Base-by-base conservation (phyloP, 1,140 invertebrate species). In the Probaryconus sp. region DNA sequence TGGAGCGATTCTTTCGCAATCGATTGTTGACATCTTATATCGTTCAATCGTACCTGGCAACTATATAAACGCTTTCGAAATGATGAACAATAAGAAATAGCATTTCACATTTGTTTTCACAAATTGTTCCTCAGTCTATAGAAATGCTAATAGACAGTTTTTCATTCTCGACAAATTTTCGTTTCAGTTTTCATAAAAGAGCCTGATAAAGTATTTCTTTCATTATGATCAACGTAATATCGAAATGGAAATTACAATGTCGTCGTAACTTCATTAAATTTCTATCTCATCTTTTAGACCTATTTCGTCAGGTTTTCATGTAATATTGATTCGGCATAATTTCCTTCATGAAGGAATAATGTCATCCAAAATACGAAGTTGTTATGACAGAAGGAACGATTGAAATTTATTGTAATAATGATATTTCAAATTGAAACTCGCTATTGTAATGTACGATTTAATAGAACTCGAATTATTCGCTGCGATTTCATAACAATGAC, bases 211-310 rank as follows among this genome's bases (percentile, higher is more conserved):
- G n/a, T n/a, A n/a, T n/a, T n/a, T n/a, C n/a, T n/a, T n/a, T n/a
- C n/a, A n/a, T n/a, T n/a, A n/a, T n/a, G n/a, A n/a, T n/a, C n/a
- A n/a, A n/a, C n/a, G n/a, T n/a, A n/a, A n/a, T n/a, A n/a, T n/a
- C n/a, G n/a, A 16, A 35, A 5, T 31, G 13, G 5, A 38, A 55
- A 37, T 14, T 11, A 26, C 33, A 45, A 47, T 28, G 40, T 28
- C 20, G 10, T 30, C 18, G 50, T 79, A 78, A 79, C 78, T 78
- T 71, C 65, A 42, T 69, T 61, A 61, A 69, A 78, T 79, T 81
- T 79, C 73, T 70, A 81, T 81, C 76, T 81, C 73, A 74, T 78
- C 69, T 65, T 47, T 33, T 69, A 68, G 76, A 73, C 79, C 73
- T 75, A 80, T 80, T 78, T 77, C 70, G 64, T 43, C 60, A 61